These are phyloP conservation scores for Eleutherodactylus coqui DNA, from an alignment of 2,797 vertebrate species.

Conservation along the genomic window DNA sequence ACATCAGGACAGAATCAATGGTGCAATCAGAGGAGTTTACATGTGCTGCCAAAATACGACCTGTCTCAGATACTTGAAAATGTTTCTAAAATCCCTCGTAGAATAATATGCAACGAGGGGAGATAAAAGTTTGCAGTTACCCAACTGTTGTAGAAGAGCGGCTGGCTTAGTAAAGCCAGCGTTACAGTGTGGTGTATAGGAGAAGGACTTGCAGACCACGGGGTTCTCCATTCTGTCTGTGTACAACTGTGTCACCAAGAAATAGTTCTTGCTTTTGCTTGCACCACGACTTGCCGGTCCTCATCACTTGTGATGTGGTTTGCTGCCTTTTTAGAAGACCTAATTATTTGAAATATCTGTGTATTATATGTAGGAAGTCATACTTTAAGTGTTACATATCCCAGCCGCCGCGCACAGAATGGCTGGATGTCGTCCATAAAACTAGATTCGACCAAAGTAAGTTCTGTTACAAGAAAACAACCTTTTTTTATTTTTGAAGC, in stretches of 20 bases:
- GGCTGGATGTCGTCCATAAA: neutral
- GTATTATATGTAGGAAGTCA: neutral
- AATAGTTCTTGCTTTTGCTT: conserved; percentile 11
- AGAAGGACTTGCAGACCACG: neutral
- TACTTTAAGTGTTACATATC: conserved; percentile 1
- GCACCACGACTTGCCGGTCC: conserved; percentile 7
- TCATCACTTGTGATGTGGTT: conserved; percentile 8
- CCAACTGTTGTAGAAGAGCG: neutral
- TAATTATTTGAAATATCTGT: conserved; percentile 20
- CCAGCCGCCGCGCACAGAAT: neutral
- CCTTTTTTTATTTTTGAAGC: neutral
- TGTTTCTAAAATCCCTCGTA: neutral
- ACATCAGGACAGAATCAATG: neutral
- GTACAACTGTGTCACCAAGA: neutral
- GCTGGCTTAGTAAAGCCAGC: neutral
- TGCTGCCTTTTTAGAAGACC: neutral
- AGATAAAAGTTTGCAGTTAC: neutral
- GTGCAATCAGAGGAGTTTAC: conserved; percentile 28
- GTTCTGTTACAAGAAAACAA: conserved; percentile 4
- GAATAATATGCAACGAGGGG: neutral
- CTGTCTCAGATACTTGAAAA: conserved; percentile 7
- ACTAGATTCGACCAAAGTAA: conserved; percentile 10
- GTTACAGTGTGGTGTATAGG: neutral
- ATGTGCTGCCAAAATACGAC: conserved; percentile 13
- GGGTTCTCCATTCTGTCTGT: conserved; percentile 8